phyloP scores from a whole-genome alignment of 35 echinoderm and acorn worm genomes.

The Nesometra sesokonis region DNA sequence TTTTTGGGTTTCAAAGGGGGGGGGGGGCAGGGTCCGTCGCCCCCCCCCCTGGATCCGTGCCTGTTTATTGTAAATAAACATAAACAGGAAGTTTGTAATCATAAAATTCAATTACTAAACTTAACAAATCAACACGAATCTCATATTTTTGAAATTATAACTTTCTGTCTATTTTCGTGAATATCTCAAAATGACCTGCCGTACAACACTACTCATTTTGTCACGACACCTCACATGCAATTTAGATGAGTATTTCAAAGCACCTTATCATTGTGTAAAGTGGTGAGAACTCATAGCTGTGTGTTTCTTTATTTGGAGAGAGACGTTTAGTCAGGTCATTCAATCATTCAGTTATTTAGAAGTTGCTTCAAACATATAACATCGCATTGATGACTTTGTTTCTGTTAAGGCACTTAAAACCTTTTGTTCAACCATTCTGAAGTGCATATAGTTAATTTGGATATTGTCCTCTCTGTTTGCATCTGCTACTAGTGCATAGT shows the following conservation, averaged over 20 bases:
- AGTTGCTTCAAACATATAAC: conserved; percentile 38
- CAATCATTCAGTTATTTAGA: conserved; percentile 27
- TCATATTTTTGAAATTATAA: conserved; percentile 17
- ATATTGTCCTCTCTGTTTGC: conserved; percentile 14
- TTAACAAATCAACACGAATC: too few relatives aligned
- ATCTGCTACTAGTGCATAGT: conserved; percentile 23
- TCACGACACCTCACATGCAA: too few relatives aligned
- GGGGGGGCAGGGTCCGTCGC: too few relatives aligned
- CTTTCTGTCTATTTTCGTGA: too few relatives aligned
- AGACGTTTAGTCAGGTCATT: conserved; percentile 18
- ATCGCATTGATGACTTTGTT: conserved; percentile 47
- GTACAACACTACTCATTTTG: too few relatives aligned
- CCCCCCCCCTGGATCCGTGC: too few relatives aligned
- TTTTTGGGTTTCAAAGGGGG: conserved; percentile 27
- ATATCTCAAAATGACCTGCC: too few relatives aligned
- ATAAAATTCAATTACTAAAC: too few relatives aligned
- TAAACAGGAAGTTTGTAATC: too few relatives aligned
- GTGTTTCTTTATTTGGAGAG: conserved; percentile 4
- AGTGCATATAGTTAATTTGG: conserved; percentile 25
- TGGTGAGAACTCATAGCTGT: conserved; percentile 22
- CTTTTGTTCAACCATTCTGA: conserved; percentile 51
- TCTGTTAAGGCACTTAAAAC: conserved; percentile 17
- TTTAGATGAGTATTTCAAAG: conserved; percentile 46
- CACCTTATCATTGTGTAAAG: conserved; percentile 32
- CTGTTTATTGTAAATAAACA: too few relatives aligned